Base-by-base conservation (phyloP, 2,797 vertebrate genomes). In the Jordanella pulchra region DNA sequence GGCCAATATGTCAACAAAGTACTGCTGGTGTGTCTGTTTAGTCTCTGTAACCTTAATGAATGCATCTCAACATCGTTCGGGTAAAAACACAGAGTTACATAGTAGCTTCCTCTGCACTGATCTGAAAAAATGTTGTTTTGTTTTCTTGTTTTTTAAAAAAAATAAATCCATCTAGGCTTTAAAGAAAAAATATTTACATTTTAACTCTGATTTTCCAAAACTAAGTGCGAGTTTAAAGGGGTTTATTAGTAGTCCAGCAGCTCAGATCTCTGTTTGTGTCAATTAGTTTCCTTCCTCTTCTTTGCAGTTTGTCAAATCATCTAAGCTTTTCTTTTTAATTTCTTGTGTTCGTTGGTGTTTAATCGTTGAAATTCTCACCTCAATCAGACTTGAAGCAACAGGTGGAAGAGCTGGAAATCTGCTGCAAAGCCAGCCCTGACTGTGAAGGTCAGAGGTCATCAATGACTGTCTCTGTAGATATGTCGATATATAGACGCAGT, bases 381-480 rank as follows among this genome's bases (percentile, higher is more conserved):
- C 50, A 55, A 2, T 80, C 73, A 93, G 89, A 67, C 23, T 75
- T 92, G 39, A 71, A 65, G n/a, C 50, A 82, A 25, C 17, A 76
- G 39, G 18, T 83, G 9, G 18, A 54, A 3, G 54, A 83, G 6
- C 73, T 84, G 21, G 58, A 68, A 27, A 21, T 0, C 9, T 68
- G 73, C 80, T 86, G 85, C 71, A n/a, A 23, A n/a, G 5, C 0
- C 53, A 47, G 23, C 61, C 15, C 5, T 35, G 1, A 65, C 0
- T 86, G 84, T 77, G 76, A 72, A 14, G 80, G 86, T 89, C 42
- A 84, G 78, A 51, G 27, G 50, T 67, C 55, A n/a, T 3, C 12
- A 5, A 30, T 3, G 23, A 21, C 23, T 4, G 3, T 65, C 28
- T 21, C 12, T 44, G 4, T 0, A 0, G 7, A 23, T n/a, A 28